Evolutionary conservation across 2,113 vertebrate species (phyloP).

Genomic region (Xenotilapia longispinis): DNA sequence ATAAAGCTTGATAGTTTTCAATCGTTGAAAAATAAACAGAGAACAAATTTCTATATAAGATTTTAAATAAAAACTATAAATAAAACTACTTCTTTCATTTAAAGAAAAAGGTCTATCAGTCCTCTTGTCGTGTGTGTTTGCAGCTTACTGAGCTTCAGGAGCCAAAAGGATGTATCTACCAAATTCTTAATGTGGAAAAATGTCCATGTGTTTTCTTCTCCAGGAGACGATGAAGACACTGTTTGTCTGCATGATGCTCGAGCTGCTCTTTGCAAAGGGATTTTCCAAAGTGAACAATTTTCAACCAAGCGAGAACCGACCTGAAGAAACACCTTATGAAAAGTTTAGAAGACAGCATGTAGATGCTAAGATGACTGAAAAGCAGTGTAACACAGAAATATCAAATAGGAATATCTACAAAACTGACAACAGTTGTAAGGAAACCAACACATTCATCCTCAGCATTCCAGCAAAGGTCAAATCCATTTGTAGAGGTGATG

Average conservation of each 20-base stretch:
- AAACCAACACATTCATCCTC: background rate
- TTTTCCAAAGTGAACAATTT: background rate
- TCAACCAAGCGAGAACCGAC: background rate
- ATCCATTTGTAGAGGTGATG: background rate
- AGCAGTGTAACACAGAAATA: background rate
- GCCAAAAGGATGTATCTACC: background rate
- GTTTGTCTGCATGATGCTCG: background rate
- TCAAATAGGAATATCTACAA: background rate
- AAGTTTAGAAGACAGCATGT: background rate
- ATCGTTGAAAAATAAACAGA: background rate
- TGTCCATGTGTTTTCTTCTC: background rate
- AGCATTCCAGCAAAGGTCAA: background rate
- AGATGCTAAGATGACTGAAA: background rate
- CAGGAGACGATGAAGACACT: rapidly evolving
- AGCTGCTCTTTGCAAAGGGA: background rate
- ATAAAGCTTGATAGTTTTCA: rapidly evolving
- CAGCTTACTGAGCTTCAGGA: background rate
- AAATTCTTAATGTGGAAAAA: background rate
- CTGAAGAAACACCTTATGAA: rapidly evolving
- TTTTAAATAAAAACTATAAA: background rate
- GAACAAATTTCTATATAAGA: background rate
- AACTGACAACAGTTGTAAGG: background rate
- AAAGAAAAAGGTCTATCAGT: background rate
- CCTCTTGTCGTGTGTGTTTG: background rate
- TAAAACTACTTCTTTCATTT: background rate